Percentiles rank a stretch among this genome's conserved stretches.
phyloP scores from a whole-genome alignment of 2,888 invertebrate species.

The Sphaeridia pumilis region DNA sequence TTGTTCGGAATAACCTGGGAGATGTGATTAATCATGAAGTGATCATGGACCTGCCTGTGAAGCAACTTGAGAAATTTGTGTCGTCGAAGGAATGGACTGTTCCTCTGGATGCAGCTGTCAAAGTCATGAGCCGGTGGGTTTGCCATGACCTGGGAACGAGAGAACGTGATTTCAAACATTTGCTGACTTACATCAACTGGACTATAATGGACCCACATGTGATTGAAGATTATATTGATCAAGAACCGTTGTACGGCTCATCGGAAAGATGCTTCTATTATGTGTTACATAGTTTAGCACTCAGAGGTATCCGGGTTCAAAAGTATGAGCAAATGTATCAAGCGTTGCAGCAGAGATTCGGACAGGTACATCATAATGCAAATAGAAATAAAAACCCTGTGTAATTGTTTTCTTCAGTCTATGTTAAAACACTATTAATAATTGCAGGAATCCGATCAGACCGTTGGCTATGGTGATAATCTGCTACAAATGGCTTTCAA shows the following conservation, averaged over 20 bases:
- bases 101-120: slow-evolving; percentile 42
- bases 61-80: slow-evolving; percentile 46
- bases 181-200: slow-evolving; percentile 46
- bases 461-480: slow-evolving; percentile 36
- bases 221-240: slow-evolving; percentile 48
- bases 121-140: slow-evolving; percentile 48
- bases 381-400: background rate
- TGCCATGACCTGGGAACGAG: slow-evolving; percentile 43
- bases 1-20: slow-evolving; percentile 46
- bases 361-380: slow-evolving; percentile 39
- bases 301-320: slow-evolving; percentile 45
- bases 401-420: background rate
- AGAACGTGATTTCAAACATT: slow-evolving; percentile 46
- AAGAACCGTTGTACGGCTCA: slow-evolving; percentile 47
- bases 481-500: slow-evolving; percentile 39
- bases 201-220: slow-evolving; percentile 43
- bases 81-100: slow-evolving; percentile 43
- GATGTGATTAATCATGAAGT: slow-evolving; percentile 48
- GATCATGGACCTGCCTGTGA: slow-evolving; percentile 43
- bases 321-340: slow-evolving; percentile 45
- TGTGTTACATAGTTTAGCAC: slow-evolving; percentile 44
- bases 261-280: slow-evolving; percentile 49
- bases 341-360: slow-evolving; percentile 43
- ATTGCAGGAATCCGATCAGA: slow-evolving; percentile 28
- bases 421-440: slow-evolving; percentile 5